phyloP scores from a whole-genome alignment of 2,888 invertebrate genomes.

The Troglohyphantes excavatus region DNA sequence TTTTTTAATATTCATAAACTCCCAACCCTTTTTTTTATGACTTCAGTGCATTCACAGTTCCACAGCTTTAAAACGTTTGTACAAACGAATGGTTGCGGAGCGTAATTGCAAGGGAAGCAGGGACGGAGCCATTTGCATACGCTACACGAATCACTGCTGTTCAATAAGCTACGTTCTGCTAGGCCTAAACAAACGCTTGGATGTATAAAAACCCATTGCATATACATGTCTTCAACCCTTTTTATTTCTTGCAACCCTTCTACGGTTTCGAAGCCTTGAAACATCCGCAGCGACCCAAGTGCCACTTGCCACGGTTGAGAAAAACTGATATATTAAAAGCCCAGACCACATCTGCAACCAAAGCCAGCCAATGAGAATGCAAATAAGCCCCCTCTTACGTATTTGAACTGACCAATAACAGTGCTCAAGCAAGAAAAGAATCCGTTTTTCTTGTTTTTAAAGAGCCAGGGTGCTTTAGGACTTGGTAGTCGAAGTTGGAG shows the following conservation, averaged over 20 bases:
- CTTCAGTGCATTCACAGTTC: conserved; percentile 57
- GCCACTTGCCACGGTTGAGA: conserved; percentile 37
- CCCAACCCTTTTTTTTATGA: conserved; percentile 50
- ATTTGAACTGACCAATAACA: conserved; percentile 72
- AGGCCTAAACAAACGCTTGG: conserved; percentile 42
- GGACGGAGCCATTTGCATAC: conserved; percentile 64
- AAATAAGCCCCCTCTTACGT: conserved; percentile 58
- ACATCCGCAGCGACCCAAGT: conserved; percentile 29
- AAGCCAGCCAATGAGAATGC: conserved; percentile 67
- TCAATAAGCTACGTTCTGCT: conserved; percentile 36
- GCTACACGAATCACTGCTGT: conserved; percentile 37
- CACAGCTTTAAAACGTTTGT: conserved; percentile 19
- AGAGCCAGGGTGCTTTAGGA: conserved; percentile 51
- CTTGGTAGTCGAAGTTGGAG: conserved; percentile 74
- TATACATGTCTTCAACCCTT: conserved; percentile 60
- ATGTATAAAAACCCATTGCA: conserved; percentile 50
- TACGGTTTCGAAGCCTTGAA: neutral
- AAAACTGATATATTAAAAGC: conserved; percentile 72
- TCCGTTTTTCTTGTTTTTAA: conserved; percentile 34
- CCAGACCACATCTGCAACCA: conserved; percentile 65
- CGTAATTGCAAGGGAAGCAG: conserved; percentile 55
- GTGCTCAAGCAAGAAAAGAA: conserved; percentile 9
- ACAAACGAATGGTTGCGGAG: neutral
- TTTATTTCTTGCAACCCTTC: conserved; percentile 31
- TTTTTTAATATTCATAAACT: conserved; percentile 66